Evolutionary conservation across 2,888 invertebrate species (phyloP).

Genomic region (Leptopilina myrica): DNA sequence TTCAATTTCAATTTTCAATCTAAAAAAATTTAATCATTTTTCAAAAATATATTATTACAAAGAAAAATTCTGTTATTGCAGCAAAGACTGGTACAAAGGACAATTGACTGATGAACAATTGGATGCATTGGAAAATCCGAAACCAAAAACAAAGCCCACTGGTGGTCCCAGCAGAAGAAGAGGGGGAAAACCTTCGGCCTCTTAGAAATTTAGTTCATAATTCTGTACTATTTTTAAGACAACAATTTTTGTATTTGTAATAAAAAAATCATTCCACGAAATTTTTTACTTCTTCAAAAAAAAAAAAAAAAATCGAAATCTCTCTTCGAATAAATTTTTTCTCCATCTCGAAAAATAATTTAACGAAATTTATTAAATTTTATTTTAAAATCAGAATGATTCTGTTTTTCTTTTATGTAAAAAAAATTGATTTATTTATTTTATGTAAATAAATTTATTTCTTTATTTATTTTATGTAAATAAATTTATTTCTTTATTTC

Average conservation of each 20-base stretch:
- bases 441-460: too few species aligned
- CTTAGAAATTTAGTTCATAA: slow-evolving; percentile 9
- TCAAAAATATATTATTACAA: background rate
- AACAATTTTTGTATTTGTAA: background rate
- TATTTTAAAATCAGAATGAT: too few species aligned
- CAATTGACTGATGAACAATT: slow-evolving; percentile 88
- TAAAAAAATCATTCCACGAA: background rate
- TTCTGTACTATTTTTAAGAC: slow-evolving; percentile 10
- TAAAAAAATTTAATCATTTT: background rate
- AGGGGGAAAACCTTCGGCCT: slow-evolving; percentile 69
- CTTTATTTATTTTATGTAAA: too few species aligned
- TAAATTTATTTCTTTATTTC: too few species aligned
- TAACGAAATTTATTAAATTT: too few species aligned
- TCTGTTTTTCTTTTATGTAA: too few species aligned
- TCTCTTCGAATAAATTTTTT: too few species aligned
- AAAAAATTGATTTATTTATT: too few species aligned
- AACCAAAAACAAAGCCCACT: slow-evolving; percentile 81
- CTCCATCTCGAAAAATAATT: too few species aligned
- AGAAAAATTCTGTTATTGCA: slow-evolving; percentile 73
- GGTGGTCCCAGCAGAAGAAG: slow-evolving; percentile 78
- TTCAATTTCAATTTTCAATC: background rate
- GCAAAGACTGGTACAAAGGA: slow-evolving; percentile 93
- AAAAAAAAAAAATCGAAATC: too few species aligned
- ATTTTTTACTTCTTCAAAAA: background rate
- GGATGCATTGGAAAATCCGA: slow-evolving; percentile 88